Evolutionary conservation across 2,113 vertebrate species (phyloP).

Genomic region (Aythya baeri): DNA sequence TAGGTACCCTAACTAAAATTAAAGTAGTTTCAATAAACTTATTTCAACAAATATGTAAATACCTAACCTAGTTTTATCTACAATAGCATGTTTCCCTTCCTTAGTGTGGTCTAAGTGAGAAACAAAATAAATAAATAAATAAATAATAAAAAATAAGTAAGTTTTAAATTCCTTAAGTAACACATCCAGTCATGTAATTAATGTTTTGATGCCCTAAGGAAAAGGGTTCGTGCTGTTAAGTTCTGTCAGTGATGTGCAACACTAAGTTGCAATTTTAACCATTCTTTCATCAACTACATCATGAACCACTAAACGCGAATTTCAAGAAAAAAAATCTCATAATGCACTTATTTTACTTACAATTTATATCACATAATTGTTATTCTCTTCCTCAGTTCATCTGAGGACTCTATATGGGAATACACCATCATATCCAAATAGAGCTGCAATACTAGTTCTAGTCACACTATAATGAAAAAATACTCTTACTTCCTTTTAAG

Average conservation of each 20-base stretch:
- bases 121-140: not conserved
- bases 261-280: not conserved
- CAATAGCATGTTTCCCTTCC: accelerated
- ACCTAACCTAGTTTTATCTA: not conserved
- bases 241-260: not conserved
- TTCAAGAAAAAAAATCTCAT: not conserved
- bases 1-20: not conserved
- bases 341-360: not conserved
- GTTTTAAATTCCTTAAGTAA: not conserved
- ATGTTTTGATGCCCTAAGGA: not conserved
- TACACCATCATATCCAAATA: not conserved
- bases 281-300: not conserved
- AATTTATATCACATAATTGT: not conserved
- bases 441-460: not conserved
- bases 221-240: not conserved
- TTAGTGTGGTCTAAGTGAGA: accelerated
- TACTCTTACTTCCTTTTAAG: not conserved
- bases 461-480: not conserved
- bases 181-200: not conserved
- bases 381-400: not conserved
- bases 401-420: not conserved
- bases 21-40: not conserved
- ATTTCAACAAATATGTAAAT: not conserved
- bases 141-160: not conserved
- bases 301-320: not conserved